Conservation (phyloP, 2,797 vertebrate species). For the Capromys pilorides region DNA sequence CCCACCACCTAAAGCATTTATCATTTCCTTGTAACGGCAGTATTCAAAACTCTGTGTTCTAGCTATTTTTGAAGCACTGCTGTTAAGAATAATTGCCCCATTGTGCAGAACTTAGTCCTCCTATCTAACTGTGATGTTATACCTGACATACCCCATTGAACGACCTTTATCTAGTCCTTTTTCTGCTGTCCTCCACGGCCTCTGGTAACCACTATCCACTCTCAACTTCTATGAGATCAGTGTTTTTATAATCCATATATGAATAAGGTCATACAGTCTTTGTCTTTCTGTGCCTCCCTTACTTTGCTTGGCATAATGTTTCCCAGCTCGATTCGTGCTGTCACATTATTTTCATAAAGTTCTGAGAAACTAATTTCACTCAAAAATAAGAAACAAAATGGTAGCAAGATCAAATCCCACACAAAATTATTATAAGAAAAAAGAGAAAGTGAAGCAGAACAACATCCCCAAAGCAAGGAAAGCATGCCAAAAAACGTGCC, state of each 20-base stretch:
- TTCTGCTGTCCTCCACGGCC: neutral
- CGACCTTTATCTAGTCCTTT: neutral
- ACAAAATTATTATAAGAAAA: conserved; percentile 62
- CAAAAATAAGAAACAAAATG: conserved; percentile 39
- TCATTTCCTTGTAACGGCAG: neutral
- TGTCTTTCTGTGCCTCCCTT: neutral
- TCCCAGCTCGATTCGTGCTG: neutral
- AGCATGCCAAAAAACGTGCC: neutral
- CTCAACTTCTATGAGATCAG: neutral
- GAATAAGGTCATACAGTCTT: neutral
- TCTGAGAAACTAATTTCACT: conserved; percentile 47
- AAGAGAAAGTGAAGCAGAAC: neutral
- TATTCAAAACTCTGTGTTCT: neutral
- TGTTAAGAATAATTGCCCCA: neutral
- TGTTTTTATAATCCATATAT: neutral
- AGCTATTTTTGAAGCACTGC: neutral
- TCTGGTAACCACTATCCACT: neutral
- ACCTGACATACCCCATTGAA: neutral
- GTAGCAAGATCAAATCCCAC: conserved; percentile 51
- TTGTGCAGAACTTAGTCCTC: neutral
- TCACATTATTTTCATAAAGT: conserved; percentile 26
- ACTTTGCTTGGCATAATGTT: conserved; percentile 2
- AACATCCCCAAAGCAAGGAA: conserved; percentile 32
- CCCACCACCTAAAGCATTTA: neutral
- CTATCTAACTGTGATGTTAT: neutral